These are phyloP conservation scores for Melanotus villosus DNA, from an alignment of 2,888 invertebrate species.

Conservation along the genomic window DNA sequence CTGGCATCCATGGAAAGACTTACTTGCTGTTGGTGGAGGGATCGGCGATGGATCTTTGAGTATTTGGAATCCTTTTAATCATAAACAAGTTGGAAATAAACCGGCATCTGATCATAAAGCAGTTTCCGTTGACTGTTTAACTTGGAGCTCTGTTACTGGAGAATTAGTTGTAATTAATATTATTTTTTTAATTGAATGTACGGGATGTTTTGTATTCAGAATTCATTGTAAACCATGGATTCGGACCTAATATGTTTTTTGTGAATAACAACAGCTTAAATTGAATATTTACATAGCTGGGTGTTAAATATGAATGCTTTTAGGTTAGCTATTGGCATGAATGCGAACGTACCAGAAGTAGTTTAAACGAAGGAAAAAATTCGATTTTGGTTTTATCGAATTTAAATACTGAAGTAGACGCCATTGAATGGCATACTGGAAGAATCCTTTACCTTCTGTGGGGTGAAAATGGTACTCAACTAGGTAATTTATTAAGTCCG, in stretches of 20 bases:
- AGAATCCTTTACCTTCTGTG: conserved; percentile 31
- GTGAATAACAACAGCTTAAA: too few relatives aligned
- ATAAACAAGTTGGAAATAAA: conserved; percentile 12
- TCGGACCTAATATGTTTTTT: too few relatives aligned
- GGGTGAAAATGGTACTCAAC: conserved; percentile 21
- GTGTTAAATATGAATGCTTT: too few relatives aligned
- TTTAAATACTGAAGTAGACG: conserved; percentile 23
- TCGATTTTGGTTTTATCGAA: conserved; percentile 24
- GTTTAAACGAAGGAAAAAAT: neutral
- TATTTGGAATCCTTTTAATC: conserved; percentile 20
- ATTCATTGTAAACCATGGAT: too few relatives aligned
- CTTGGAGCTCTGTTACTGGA: conserved; percentile 33
- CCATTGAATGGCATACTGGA: conserved; percentile 32
- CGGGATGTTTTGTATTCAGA: too few relatives aligned
- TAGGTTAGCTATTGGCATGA: conserved; percentile 36
- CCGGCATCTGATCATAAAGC: neutral
- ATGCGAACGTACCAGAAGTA: neutral
- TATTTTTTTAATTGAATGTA: neutral
- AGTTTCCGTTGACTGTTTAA: conserved; percentile 13
- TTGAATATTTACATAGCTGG: too few relatives aligned
- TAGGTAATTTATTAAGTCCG: conserved; percentile 14
- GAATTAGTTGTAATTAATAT: conserved; percentile 32
- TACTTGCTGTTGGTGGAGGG: conserved; percentile 14
- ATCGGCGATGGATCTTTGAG: neutral
- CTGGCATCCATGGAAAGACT: conserved; percentile 31